These are phyloP conservation scores for Baryphthengus martii DNA, from an alignment of 2,113 vertebrate genomes.

Conservation along the genomic window DNA sequence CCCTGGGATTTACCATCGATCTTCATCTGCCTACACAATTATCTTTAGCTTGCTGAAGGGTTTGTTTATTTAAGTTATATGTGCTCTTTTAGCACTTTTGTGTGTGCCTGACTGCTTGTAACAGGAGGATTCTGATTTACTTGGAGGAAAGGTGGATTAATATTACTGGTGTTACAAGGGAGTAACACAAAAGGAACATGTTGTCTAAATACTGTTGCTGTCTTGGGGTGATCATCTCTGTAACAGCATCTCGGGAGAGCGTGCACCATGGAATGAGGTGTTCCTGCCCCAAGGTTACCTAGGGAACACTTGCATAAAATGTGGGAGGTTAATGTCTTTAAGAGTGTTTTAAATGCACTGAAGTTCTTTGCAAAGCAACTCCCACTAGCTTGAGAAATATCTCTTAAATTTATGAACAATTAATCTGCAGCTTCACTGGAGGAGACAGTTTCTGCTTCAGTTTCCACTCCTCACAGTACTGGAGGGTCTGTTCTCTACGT, in stretches of 20 bases:
- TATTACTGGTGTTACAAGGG: background rate
- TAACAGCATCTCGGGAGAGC: background rate
- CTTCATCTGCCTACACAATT: constrained; percentile 55
- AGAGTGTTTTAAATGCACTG: constrained; percentile 31
- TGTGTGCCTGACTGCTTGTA: background rate
- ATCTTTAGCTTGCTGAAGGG: constrained; percentile 35
- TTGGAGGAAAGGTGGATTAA: background rate
- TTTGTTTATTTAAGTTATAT: constrained; percentile 46
- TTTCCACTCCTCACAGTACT: background rate
- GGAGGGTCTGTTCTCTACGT: background rate
- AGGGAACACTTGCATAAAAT: constrained; percentile 49
- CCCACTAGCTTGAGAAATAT: constrained; percentile 22
- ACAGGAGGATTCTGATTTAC: background rate
- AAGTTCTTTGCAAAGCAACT: constrained; percentile 40
- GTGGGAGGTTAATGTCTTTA: constrained; percentile 53
- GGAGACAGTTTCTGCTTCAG: background rate
- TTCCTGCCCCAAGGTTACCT: constrained; percentile 53
- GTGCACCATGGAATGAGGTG: background rate
- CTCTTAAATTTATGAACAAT: constrained; percentile 25
- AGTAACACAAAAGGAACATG: background rate
- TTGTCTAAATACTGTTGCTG: background rate
- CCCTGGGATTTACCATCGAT: constrained; percentile 47
- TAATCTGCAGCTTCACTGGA: background rate
- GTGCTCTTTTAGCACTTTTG: background rate
- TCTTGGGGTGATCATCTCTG: background rate